Percentiles rank a stretch among this genome's conserved stretches.
Conservation (phyloP, 1,140 invertebrate genomes). For the Drosophila bocqueti region DNA sequence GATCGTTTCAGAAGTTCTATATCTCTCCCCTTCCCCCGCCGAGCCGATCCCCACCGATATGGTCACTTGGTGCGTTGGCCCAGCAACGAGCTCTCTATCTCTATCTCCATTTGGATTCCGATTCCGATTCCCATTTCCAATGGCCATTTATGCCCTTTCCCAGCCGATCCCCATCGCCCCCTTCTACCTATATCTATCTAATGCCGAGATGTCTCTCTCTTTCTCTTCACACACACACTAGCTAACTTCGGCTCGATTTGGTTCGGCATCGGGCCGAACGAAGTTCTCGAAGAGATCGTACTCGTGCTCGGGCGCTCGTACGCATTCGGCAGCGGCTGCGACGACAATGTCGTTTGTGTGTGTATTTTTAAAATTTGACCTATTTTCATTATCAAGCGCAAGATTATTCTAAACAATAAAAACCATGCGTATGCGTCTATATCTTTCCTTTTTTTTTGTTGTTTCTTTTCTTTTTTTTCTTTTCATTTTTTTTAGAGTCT, state of each 20-base stretch:
- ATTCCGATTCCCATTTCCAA: background rate
- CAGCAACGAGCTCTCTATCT: constrained; percentile 22
- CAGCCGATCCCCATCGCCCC: background rate
- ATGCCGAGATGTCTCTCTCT: constrained; percentile 22
- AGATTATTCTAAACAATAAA: constrained; percentile 84
- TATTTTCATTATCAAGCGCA: constrained; percentile 84
- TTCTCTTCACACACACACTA: background rate
- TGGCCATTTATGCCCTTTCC: background rate
- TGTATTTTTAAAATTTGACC: constrained; percentile 84
- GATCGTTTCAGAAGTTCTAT: constrained; percentile 52
- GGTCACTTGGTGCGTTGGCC: constrained; percentile 59
- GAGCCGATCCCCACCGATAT: constrained; percentile 1
- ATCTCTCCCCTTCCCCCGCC: background rate
- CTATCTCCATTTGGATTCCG: constrained; percentile 9
- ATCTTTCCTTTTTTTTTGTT: constrained; percentile 19
- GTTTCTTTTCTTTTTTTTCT: background rate
- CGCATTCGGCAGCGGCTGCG: constrained; percentile 22
- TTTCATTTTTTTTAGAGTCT: constrained; percentile 10
- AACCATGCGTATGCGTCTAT: constrained; percentile 59
- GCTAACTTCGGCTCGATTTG: constrained; percentile 5
- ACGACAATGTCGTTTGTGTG: constrained; percentile 79
- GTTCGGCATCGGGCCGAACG: background rate
- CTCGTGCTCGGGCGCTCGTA: constrained; percentile 7
- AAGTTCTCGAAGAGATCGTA: constrained; percentile 2
- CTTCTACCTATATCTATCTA: constrained; percentile 34